Base-by-base conservation (phyloP, 2,797 vertebrate species). In the Vipera latastei region DNA sequence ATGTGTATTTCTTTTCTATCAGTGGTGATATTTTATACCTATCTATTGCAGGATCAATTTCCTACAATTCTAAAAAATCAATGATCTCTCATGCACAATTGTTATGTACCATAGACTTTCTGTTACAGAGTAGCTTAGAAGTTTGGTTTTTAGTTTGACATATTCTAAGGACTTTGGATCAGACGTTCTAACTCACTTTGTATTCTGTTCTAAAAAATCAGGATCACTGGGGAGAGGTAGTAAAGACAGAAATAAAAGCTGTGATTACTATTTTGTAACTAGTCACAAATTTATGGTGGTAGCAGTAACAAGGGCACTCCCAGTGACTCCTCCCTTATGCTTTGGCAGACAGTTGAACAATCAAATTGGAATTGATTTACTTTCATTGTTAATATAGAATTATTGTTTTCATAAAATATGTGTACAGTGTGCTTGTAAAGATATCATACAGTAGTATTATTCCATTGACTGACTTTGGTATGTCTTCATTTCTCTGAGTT, bases 1-100 rank as follows among this genome's bases (percentile, higher is more conserved):
- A 85, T 16, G 3, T 16, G 8, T 86, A 0, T 51, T 12, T 56
- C 55, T 94, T 94, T 63, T 59, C 86, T 86, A 44, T 95, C 92
- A 88, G 93, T 90, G 73, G 2, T 22, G 20, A 92, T 94, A 94
- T 92, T 91, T 83, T 94, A 14, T 63, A 51, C 26, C 18, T 89
- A 38, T 44, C 73, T 73, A 28, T 25, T 90, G 63, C 28, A 56
- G 20, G 56, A 73, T 25, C 13, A n/a, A 4, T 89, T 92, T 85
- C 69, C 93, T 91, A 65, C 38, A 96, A 95, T 90, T 48, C 32
- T 90, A 44, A 11, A 93, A 69, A 26, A 26, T 18, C 61, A 92
- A 89, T 78, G 20, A 48, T 20, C 73, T 86, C 13, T 61, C 22
- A n/a, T 56, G 26, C 16, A 89, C 8, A 90, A 90, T 22, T 22